Conservation (phyloP, 2,797 vertebrate species). For the Halcyon chelicuti region DNA sequence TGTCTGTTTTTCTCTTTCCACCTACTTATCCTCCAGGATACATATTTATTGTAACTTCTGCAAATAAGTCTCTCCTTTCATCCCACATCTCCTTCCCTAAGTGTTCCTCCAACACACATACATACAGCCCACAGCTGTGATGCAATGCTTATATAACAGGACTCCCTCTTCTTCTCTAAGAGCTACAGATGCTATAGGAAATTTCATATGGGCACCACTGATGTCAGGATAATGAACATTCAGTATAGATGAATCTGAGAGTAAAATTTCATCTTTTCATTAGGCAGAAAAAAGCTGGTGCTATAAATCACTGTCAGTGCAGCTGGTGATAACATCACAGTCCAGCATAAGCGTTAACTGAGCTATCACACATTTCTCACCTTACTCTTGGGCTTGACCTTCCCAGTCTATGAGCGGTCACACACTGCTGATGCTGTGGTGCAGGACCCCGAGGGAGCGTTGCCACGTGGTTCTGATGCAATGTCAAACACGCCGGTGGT, state of each 20-base stretch:
- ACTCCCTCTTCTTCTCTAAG: neutral
- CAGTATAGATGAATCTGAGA: neutral
- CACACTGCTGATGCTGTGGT: neutral
- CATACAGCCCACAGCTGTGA: neutral
- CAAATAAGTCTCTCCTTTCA: neutral
- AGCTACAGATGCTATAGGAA: neutral
- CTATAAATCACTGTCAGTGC: neutral
- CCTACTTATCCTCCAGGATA: conserved; percentile 14
- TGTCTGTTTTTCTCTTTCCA: neutral
- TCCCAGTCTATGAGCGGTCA: neutral
- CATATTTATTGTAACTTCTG: neutral
- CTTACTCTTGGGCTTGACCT: neutral
- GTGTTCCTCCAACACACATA: neutral
- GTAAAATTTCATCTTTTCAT: neutral
- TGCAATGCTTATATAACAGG: neutral
- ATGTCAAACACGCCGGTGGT: neutral
- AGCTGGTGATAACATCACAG: rapidly evolving
- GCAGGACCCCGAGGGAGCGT: neutral
- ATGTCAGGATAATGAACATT: neutral
- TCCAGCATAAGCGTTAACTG: neutral
- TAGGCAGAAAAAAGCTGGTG: neutral
- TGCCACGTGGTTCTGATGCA: neutral
- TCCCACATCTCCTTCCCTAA: neutral
- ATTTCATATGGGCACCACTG: neutral
- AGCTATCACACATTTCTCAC: neutral